Percentiles rank a stretch among this genome's conserved stretches.
Evolutionary conservation across 2,888 invertebrate species (phyloP).

Genomic region (Drosophila barbarae): DNA sequence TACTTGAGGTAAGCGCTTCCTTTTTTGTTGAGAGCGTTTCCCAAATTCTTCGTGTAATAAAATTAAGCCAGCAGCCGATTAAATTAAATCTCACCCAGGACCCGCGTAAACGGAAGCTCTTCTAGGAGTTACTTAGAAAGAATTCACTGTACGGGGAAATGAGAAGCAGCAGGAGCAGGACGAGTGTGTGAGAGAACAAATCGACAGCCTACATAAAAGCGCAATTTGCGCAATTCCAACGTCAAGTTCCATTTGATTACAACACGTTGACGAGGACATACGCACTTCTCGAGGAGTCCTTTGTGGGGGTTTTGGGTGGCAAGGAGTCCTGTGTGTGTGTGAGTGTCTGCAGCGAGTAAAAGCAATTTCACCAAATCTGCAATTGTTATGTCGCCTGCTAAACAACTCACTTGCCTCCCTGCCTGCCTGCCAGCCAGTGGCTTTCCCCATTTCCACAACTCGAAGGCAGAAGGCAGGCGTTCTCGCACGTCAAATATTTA

Average conservation of each 20-base stretch:
- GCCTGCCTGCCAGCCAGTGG: constrained; percentile 7
- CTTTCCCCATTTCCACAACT: constrained; percentile 7
- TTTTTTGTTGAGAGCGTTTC: not conserved
- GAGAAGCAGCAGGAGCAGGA: not conserved
- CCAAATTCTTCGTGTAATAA: not conserved
- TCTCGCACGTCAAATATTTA: constrained; percentile 73
- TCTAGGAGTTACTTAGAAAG: constrained; percentile 1
- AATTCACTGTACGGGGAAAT: constrained; percentile 14
- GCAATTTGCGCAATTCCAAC: constrained; percentile 70
- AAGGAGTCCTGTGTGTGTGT: constrained; percentile 13
- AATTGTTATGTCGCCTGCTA: constrained; percentile 72
- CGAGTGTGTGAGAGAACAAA: constrained; percentile 31
- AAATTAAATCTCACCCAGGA: not conserved
- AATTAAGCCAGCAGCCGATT: constrained; percentile 5
- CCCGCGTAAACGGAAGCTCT: not conserved
- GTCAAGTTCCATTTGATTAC: constrained; percentile 71
- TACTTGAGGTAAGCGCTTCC: not conserved
- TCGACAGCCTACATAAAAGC: constrained; percentile 71
- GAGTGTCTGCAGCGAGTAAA: constrained; percentile 44
- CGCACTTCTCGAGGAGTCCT: constrained; percentile 33
- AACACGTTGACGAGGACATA: constrained; percentile 59
- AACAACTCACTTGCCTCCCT: constrained; percentile 59
- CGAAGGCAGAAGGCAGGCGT: constrained; percentile 60
- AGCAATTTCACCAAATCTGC: constrained; percentile 73
- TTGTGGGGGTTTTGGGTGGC: constrained; percentile 21